These are phyloP conservation scores for Galbula dea DNA, from an alignment of 2,113 vertebrate genomes.

Conservation along the genomic window DNA sequence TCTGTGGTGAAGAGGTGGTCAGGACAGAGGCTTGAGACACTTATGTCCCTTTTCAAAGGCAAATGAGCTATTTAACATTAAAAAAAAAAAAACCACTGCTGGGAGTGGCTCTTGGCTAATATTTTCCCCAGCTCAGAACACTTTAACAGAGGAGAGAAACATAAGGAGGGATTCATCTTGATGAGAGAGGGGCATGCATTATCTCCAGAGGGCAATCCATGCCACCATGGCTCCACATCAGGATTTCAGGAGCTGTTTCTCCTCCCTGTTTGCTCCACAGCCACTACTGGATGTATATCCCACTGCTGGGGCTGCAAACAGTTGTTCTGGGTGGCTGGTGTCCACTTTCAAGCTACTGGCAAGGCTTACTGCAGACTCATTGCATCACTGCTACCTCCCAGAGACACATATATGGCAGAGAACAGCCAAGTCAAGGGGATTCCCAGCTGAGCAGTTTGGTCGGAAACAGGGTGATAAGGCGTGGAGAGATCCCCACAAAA, in stretches of 20 bases:
- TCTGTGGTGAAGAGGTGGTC: neutral
- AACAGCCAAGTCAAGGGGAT: neutral
- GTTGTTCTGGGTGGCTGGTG: neutral
- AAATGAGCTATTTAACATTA: neutral
- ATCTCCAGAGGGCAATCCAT: neutral
- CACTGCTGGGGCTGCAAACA: neutral
- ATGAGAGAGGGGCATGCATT: neutral
- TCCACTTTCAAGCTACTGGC: neutral
- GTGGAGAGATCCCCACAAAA: neutral
- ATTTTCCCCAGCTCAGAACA: neutral
- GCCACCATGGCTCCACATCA: neutral
- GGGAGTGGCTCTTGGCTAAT: neutral
- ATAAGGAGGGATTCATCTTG: neutral
- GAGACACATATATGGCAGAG: fast-evolving
- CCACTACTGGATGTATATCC: neutral
- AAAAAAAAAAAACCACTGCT: neutral
- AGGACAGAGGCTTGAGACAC: neutral
- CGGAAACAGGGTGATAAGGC: neutral
- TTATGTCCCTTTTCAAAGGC: neutral
- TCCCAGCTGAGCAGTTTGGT: neutral
- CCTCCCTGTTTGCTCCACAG: neutral
- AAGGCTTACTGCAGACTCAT: neutral
- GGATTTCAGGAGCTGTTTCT: neutral
- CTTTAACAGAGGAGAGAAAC: neutral
- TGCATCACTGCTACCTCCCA: neutral